A percentile compares a stretch with the other conserved stretches of the same genome.
phyloP scores from a whole-genome alignment of 35 echinoderm and acorn worm genomes.

The Amphiura filiformis region DNA sequence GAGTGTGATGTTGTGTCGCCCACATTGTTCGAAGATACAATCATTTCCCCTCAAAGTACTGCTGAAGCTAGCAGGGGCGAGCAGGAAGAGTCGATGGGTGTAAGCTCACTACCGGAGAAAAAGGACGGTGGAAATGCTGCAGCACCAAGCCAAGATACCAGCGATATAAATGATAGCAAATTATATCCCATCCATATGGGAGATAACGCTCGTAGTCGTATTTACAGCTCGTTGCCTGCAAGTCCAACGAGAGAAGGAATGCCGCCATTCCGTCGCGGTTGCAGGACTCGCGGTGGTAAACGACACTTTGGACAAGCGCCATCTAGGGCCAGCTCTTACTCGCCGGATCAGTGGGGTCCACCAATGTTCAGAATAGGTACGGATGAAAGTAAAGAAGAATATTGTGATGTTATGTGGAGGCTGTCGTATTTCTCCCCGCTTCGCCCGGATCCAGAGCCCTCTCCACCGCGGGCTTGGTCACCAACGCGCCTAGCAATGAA shows the following conservation, averaged over 20 bases:
- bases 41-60: not conserved
- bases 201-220: not conserved
- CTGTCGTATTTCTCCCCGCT: conserved; percentile 74
- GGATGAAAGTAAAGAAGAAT: conserved; percentile 39
- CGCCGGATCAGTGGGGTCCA: conserved; percentile 14
- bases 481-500: conserved; percentile 15
- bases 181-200: not conserved
- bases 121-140: not conserved
- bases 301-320: not conserved
- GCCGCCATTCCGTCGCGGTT: too few species aligned
- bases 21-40: not conserved
- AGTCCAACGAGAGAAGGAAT: not conserved
- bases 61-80: not conserved
- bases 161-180: not conserved
- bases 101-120: not conserved
- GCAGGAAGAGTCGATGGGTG: not conserved
- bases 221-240: not conserved
- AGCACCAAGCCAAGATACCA: not conserved
- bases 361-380: conserved; percentile 13
- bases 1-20: too few species aligned
- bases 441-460: conserved; percentile 1
- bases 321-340: too few species aligned
- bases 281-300: not conserved
- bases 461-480: conserved; percentile 84
- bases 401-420: conserved; percentile 74